Evolutionary conservation across 2,797 vertebrate genomes (phyloP).

Genomic region (Chelonia mydas): DNA sequence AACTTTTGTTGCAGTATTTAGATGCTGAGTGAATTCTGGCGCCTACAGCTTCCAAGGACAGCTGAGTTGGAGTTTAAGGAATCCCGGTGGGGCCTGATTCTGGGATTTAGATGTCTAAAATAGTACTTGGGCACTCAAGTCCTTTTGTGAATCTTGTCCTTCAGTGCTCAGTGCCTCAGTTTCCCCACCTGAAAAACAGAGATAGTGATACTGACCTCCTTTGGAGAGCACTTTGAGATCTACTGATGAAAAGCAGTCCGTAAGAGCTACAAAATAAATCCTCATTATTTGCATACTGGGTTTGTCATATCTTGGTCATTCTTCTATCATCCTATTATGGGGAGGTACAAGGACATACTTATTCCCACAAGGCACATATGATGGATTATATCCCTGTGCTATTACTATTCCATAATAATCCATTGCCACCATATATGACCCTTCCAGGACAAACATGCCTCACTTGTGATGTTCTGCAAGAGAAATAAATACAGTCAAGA

Average conservation of each 20-base stretch:
- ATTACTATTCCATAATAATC: accelerated
- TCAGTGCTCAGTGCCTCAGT: no score
- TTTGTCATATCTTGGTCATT: not conserved
- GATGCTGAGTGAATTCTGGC: no score
- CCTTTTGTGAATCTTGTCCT: no score
- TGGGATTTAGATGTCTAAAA: no score
- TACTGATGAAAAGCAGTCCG: accelerated
- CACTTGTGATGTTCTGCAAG: accelerated
- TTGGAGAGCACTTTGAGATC: accelerated
- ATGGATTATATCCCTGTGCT: not conserved
- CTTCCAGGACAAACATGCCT: not conserved
- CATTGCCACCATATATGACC: accelerated
- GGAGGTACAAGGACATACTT: no score
- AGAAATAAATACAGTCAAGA: not conserved
- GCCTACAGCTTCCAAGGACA: no score
- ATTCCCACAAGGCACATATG: no score
- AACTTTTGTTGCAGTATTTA: no score
- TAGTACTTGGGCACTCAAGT: no score
- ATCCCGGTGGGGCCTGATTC: no score
- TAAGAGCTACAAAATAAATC: accelerated
- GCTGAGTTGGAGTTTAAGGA: no score
- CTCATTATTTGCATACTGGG: accelerated
- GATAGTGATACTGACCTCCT: not conserved
- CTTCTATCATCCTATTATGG: not conserved
- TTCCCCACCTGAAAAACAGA: no score